A percentile compares a stretch with the other conserved stretches of the same genome.
These are phyloP conservation scores for Dimorphilus gyrociliatus DNA, from an alignment of 2,888 invertebrate genomes.

Conservation along the genomic window DNA sequence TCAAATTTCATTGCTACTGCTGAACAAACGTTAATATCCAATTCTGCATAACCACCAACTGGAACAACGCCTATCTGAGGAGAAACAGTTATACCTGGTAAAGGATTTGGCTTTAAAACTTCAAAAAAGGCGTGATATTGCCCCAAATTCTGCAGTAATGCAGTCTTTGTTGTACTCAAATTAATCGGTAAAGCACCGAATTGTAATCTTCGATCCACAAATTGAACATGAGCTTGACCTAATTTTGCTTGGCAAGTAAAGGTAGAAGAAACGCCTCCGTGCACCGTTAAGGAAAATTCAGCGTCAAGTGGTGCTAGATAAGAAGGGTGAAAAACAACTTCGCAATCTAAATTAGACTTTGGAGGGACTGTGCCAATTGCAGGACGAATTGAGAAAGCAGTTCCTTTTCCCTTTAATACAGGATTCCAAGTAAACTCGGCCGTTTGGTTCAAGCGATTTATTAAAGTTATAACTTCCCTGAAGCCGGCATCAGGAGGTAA, in stretches of 20 bases:
- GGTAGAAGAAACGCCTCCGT: conserved; percentile 22
- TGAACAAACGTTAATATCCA: conserved; percentile 28
- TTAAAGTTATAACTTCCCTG: conserved; percentile 30
- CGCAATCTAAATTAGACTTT: conserved; percentile 32
- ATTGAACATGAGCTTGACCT: conserved; percentile 27
- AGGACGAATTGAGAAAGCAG: conserved; percentile 37
- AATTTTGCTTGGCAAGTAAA: conserved; percentile 33
- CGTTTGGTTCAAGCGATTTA: conserved; percentile 30
- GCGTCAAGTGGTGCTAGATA: conserved; percentile 34
- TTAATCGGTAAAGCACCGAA: conserved; percentile 36
- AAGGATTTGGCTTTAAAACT: conserved; percentile 34
- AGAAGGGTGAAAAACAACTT: conserved; percentile 38
- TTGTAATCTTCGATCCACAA: conserved; percentile 30
- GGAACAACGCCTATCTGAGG: conserved; percentile 35
- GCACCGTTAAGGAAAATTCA: conserved; percentile 28
- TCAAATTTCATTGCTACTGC: conserved; percentile 34
- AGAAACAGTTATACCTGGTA: conserved; percentile 28
- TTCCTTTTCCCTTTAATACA: conserved; percentile 29
- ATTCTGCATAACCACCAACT: conserved; percentile 29
- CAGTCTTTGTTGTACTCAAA: conserved; percentile 26
- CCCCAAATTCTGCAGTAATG: conserved; percentile 29
- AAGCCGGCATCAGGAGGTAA: conserved; percentile 31
- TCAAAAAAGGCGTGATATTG: conserved; percentile 35
- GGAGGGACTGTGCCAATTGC: conserved; percentile 23
- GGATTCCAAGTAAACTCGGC: conserved; percentile 38